Evolutionary conservation across 2,797 vertebrate genomes (phyloP).

Genomic region (Channallabes apus): DNA sequence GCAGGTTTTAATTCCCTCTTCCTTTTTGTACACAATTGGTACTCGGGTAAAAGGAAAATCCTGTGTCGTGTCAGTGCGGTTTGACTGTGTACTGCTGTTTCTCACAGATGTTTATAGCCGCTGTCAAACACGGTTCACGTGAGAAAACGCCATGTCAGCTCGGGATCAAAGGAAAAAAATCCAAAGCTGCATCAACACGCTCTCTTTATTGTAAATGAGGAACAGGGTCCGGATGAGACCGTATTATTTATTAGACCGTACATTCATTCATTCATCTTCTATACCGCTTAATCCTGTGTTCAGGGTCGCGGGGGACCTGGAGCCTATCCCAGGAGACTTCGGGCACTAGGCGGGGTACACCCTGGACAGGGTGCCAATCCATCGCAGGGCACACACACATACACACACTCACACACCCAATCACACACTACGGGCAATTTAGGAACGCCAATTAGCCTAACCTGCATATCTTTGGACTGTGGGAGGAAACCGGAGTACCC

Average conservation of each 20-base stretch:
- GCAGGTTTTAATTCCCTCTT: not conserved
- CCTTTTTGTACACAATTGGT: conserved; percentile 14
- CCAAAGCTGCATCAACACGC: not conserved
- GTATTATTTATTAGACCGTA: not conserved
- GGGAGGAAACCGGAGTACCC: too few relatives aligned
- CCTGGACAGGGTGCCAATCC: too few relatives aligned
- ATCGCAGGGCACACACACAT: too few relatives aligned
- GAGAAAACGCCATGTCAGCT: conserved; percentile 28
- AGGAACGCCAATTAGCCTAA: too few relatives aligned
- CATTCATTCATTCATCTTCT: too few relatives aligned
- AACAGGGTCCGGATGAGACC: not conserved
- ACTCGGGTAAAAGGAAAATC: conserved; percentile 26
- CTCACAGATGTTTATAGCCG: conserved; percentile 50
- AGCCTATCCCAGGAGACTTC: too few relatives aligned
- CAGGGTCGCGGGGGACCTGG: too few relatives aligned
- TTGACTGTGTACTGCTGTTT: conserved; percentile 30
- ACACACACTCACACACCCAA: too few relatives aligned
- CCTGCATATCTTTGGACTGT: too few relatives aligned
- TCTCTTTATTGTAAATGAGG: not conserved
- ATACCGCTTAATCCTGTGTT: too few relatives aligned
- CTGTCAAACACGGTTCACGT: conserved; percentile 45
- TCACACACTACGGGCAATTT: too few relatives aligned
- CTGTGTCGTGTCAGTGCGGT: conserved; percentile 33
- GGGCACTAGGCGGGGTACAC: too few relatives aligned
- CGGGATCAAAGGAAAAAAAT: conserved; percentile 16